Percentiles rank a stretch among this genome's conserved stretches.
These are phyloP conservation scores for Takifugu ocellatus DNA, from an alignment of 2,797 vertebrate genomes.

Conservation along the genomic window DNA sequence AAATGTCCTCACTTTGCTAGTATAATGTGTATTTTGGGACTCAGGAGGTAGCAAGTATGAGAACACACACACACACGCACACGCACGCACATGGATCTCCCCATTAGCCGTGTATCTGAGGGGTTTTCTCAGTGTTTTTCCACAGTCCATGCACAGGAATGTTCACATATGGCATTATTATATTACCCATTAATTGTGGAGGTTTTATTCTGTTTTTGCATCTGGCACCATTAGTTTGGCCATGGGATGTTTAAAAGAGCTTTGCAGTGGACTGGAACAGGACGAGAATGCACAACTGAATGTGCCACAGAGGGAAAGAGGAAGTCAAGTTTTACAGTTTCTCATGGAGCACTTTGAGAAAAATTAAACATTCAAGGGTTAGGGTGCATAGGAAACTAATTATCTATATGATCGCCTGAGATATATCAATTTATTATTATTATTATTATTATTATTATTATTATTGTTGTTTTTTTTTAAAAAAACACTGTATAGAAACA, in stretches of 20 bases:
- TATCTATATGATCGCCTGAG: too few species aligned
- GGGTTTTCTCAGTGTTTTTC: conserved; percentile 64
- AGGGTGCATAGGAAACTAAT: too few species aligned
- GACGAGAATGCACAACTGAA: background rate
- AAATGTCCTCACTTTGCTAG: too few species aligned
- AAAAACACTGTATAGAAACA: too few species aligned
- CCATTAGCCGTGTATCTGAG: conserved; percentile 36
- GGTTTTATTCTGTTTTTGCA: conserved; percentile 70
- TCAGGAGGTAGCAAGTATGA: too few species aligned
- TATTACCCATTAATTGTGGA: conserved; percentile 58
- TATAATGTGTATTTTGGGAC: too few species aligned
- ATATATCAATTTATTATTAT: too few species aligned
- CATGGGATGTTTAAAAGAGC: conserved; percentile 40
- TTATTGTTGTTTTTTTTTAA: too few species aligned
- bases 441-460: too few species aligned
- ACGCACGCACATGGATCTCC: conserved; percentile 20
- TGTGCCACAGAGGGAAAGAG: conserved; percentile 6
- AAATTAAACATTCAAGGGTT: too few species aligned
- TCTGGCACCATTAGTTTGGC: conserved; percentile 61
- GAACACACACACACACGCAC: conserved; percentile 1
- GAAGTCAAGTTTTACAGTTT: conserved; percentile 5
- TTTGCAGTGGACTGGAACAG: conserved; percentile 21
- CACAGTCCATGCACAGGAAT: conserved; percentile 66
- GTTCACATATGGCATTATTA: conserved; percentile 66
- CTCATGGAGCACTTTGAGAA: too few species aligned